Base-by-base conservation (phyloP, 2,797 vertebrate genomes). In the Paguma larvata region DNA sequence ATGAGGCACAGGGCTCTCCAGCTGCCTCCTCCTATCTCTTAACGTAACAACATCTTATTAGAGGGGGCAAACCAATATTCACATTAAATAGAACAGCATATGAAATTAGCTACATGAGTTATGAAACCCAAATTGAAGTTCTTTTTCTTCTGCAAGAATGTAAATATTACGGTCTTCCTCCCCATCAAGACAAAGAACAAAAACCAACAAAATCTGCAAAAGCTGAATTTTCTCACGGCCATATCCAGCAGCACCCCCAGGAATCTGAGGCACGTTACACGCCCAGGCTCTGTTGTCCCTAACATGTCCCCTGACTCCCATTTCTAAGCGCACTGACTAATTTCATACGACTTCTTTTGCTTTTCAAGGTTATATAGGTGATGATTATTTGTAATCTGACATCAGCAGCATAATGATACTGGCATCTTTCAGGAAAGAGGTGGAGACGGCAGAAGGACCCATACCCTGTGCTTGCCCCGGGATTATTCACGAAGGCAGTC, bases 391-490 rank as follows among this genome's bases (percentile, higher is more conserved):
- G 72, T 85, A 73, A 85, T 21, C 13, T 56, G 46, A 83, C 32
- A 46, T 96, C 21, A 78, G 78, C 46, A 87, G 56, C 92, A 88
- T 83, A 18, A 68, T 18, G 18, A 30, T 25, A 51, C 4, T 44
- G n/a, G 32, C 80, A 18, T 86, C 79, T 95, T 91, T 78, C 46
- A 86, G 95, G 59, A n/a, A 84, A 93, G 82, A 41, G 25, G 32
- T 3, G 6, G 75, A 18, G 32, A n/a, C 10, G 46, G 25, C 27
- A 3, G 19, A 72, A 88, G 65, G 51, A 46, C 16, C 23, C 16
- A 46, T 13, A 11, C 44, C 41, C 75, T 75, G 2, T 5, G 86
- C 25, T 67, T 68, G 44, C 13, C 41, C 7, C 0, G 0, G 56
- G 32, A 34, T 27, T 75, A 21, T 53, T 62, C 63, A 30, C 25